Percentiles rank a stretch among this genome's conserved stretches.
phyloP scores from a whole-genome alignment of 2,113 vertebrate genomes.

The Halcyon malimbica region DNA sequence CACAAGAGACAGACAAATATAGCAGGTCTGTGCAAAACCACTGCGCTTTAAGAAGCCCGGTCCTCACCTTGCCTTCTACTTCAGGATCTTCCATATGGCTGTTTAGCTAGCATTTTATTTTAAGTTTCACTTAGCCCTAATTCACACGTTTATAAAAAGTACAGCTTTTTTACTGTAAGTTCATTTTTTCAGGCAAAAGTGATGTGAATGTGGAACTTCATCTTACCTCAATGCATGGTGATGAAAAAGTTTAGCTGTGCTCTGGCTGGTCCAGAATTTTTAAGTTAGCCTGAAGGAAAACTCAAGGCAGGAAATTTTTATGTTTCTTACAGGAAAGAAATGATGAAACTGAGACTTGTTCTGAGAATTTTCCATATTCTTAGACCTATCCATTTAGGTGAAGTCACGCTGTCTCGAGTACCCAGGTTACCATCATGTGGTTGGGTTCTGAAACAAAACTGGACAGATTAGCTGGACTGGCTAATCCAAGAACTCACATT shows the following conservation, averaged over 20 bases:
- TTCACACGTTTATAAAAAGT: background rate
- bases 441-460: background rate
- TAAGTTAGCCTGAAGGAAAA: background rate
- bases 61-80: background rate
- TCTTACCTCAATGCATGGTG: background rate
- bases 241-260: background rate
- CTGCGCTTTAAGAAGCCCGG: rapidly evolving
- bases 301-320: background rate
- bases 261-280: background rate
- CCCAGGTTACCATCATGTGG: rapidly evolving
- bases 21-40: background rate
- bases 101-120: background rate
- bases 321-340: background rate
- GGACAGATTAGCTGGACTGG: background rate
- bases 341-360: background rate
- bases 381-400: rapidly evolving
- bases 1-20: background rate
- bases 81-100: background rate
- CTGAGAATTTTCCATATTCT: background rate
- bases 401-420: rapidly evolving
- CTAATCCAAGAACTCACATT: background rate
- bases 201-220: background rate
- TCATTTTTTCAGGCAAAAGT: background rate
- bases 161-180: background rate
- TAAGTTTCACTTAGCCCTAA: background rate